Base-by-base conservation (phyloP, 2,888 invertebrate genomes). In the Ophion slaviceki region DNA sequence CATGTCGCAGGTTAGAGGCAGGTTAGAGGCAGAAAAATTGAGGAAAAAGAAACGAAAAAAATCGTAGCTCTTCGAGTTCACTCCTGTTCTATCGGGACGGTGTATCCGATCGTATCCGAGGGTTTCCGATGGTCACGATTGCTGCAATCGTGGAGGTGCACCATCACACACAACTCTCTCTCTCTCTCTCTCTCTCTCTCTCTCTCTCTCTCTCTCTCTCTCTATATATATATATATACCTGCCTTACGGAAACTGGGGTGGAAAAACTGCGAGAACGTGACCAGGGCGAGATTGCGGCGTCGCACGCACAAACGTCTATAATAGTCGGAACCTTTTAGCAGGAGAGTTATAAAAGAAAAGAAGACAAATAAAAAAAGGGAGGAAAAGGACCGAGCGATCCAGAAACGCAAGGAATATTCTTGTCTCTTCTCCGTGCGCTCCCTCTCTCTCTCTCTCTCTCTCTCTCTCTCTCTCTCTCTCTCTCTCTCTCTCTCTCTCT, bases 261-360 rank as follows among this genome's bases (percentile, higher is more conserved):
- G 79, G 75, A 80, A 84, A 84, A 84, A 70, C 66, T 68, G 79
- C 80, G 76, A 80, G 80, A 78, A 85, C 87, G 88, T 88, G 87
- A 87, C 86, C 84, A 74, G 80, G 79, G 47, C 82, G 79, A 36
- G 68, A 74, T 45, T 64, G 80, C 62, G 47, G 68, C 67, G 77
- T 36, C 68, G 45, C 28, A 61, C 62, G 47, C 78, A 75, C 66
- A 86, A 76, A 81, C 59, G 57, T 64, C 45, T 67, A 59, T 74
- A 84, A 87, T 77, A 71, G 71, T 77, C 82, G 68, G 76, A 72
- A 77, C n/a, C 70, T 77, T 79, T 85, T 76, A 68, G 28, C 66
- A 20, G 68, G 79, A 71, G 20, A 57, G 53, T 53, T 53, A 53
- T 53, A 77, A 81, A 70, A 75, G 67, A 68, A 32, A 7, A 47